Conservation (phyloP, 2,888 invertebrate genomes). For the Brenthis hecate region DNA sequence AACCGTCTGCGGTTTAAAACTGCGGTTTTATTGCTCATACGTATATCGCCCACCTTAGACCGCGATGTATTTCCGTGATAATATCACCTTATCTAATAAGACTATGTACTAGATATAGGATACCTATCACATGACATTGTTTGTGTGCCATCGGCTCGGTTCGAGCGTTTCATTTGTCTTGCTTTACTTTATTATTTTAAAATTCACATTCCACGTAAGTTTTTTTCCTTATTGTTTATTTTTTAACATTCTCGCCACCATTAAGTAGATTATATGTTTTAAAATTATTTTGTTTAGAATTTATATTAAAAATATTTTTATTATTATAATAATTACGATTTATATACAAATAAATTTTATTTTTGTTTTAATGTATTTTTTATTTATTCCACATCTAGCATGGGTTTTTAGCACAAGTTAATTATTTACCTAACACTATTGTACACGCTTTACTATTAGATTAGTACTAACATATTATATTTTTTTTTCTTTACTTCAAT, state of each 20-base stretch:
- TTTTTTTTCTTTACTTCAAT: too few relatives aligned
- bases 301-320: slow-evolving; percentile 6
- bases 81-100: slow-evolving; percentile 9
- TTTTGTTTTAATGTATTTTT: slow-evolving; percentile 13
- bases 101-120: slow-evolving; percentile 1
- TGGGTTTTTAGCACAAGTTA: not conserved
- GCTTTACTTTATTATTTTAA: slow-evolving; percentile 1
- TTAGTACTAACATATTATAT: too few relatives aligned
- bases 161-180: slow-evolving; percentile 12
- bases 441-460: too few relatives aligned
- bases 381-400: slow-evolving; percentile 8
- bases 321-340: not conserved
- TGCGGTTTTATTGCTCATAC: too few relatives aligned
- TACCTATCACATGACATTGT: slow-evolving; percentile 15
- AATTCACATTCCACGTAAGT: slow-evolving; percentile 51
- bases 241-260: not conserved
- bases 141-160: not conserved
- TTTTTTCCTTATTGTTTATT: slow-evolving; percentile 19
- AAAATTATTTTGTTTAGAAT: not conserved
- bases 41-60: too few relatives aligned
- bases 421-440: not conserved
- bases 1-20: too few relatives aligned
- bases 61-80: not conserved
- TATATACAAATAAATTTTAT: slow-evolving; percentile 15
- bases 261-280: not conserved